Base-by-base conservation (phyloP, 2,888 invertebrate genomes). In the Tachina fera region DNA sequence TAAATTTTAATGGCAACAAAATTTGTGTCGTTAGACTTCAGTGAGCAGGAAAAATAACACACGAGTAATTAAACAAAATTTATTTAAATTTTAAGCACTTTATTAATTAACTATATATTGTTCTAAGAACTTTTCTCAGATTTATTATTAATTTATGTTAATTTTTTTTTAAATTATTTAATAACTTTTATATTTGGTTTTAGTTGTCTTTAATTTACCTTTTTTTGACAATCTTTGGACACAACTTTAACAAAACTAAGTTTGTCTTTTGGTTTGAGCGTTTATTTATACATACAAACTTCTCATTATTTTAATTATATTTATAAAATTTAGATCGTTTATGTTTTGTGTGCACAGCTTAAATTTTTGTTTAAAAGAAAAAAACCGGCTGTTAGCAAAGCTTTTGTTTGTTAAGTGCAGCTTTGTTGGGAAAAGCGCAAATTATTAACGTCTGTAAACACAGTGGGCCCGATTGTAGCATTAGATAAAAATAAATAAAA, bases 211-310 rank as follows among this genome's bases (percentile, higher is more conserved):
- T 14, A n/a, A 43, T 31, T 85, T 82, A 79, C 82, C 83, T 83
- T 74, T 60, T 63, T 68, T 41, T 76, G 72, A 82, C 83, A 83
- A 83, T 60, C 82, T 71, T 65, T 61, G 9, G 43, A 53, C 83
- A 86, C 79, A 76, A 82, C 81, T 83, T 82, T 65, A 83, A 79
- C 75, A 71, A 86, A 83, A 86, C 86, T 86, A 79, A 86, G 72
- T 76, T 79, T 79, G 49, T 71, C 47, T 79, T 86, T 65, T 79
- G 31, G 75, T 68, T 74, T 78, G 14, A 76, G 43, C 80, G 53
- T 81, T 77, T 81, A 80, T 84, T 81, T 86, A 86, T 84, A 83
- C 65, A 81, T 83, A 83, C 65, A 81, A 78, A 81, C 81, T 81
- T 83, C 78, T 74, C 63, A 56, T 56, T 77, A 49, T 75, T 53